A percentile compares a stretch with the other conserved stretches of the same genome.
phyloP scores from a whole-genome alignment of 2,113 vertebrate genomes.

The Megaceryle maxima region DNA sequence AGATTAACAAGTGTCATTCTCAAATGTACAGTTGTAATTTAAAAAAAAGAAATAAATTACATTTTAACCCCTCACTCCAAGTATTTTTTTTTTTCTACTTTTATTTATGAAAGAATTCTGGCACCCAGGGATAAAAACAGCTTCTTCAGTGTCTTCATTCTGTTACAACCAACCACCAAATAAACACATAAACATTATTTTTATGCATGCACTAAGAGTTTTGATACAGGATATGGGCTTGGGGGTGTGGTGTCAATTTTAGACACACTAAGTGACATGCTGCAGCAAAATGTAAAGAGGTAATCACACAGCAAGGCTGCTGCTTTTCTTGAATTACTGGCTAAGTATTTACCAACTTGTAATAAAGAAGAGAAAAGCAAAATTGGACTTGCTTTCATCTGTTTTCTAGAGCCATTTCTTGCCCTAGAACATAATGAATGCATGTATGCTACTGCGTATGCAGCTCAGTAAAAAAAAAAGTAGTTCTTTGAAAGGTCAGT shows the following conservation, averaged over 20 bases:
- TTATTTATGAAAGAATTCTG: background rate
- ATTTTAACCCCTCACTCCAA: background rate
- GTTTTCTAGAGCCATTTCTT: background rate
- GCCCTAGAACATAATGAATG: background rate
- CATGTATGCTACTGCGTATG: background rate
- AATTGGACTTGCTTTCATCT: background rate
- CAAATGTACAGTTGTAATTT: background rate
- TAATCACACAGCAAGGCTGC: background rate
- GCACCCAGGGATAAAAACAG: background rate
- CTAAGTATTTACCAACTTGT: background rate
- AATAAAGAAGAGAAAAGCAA: background rate
- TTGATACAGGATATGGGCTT: background rate
- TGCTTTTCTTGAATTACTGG: background rate
- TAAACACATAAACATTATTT: background rate
- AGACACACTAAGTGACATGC: background rate
- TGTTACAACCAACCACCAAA: background rate
- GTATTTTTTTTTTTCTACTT: background rate
- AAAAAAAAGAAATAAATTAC: background rate
- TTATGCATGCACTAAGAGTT: background rate
- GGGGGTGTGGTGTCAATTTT: background rate
- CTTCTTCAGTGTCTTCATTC: background rate
- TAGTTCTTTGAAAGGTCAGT: background rate
- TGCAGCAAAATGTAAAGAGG: background rate
- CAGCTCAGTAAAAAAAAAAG: background rate
- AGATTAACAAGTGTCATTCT: constrained; percentile 23